A percentile compares a stretch with the other conserved stretches of the same genome.
These are phyloP conservation scores for Halcyon senegalensis DNA, from an alignment of 2,113 vertebrate species.

Conservation along the genomic window DNA sequence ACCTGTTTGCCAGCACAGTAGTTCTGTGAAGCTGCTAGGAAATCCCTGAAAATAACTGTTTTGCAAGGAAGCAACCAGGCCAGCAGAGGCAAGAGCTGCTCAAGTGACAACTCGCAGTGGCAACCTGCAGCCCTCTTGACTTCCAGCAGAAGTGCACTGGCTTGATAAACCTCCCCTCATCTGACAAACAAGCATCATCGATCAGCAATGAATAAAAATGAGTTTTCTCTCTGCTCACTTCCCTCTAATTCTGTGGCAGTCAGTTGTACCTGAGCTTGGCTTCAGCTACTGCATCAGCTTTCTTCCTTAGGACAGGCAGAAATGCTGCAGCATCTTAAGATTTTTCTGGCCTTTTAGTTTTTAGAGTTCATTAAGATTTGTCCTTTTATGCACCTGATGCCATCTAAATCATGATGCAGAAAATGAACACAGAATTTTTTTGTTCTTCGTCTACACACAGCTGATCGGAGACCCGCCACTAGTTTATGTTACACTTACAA, in stretches of 20 bases:
- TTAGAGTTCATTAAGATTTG: not conserved
- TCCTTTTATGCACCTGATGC: not conserved
- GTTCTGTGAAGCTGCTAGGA: not conserved
- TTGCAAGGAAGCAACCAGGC: not conserved
- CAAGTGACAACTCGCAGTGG: not conserved
- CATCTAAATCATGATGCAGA: not conserved
- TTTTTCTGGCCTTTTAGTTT: not conserved
- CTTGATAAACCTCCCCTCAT: not conserved
- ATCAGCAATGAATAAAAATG: not conserved
- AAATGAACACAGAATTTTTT: not conserved
- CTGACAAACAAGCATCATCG: not conserved
- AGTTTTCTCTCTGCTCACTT: not conserved
- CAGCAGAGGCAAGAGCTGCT: not conserved
- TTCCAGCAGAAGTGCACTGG: not conserved
- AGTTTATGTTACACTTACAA: not conserved
- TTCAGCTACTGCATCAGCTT: not conserved
- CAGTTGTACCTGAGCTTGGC: not conserved
- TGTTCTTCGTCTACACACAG: not conserved
- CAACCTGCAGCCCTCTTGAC: not conserved
- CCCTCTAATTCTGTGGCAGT: not conserved
- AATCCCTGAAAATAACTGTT: not conserved
- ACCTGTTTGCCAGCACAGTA: not conserved
- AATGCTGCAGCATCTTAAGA: not conserved
- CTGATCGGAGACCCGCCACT: not conserved
- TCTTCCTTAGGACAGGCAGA: not conserved